Evolutionary conservation across 2,797 vertebrate species (phyloP).

Genomic region (Sebastes aleutianus): DNA sequence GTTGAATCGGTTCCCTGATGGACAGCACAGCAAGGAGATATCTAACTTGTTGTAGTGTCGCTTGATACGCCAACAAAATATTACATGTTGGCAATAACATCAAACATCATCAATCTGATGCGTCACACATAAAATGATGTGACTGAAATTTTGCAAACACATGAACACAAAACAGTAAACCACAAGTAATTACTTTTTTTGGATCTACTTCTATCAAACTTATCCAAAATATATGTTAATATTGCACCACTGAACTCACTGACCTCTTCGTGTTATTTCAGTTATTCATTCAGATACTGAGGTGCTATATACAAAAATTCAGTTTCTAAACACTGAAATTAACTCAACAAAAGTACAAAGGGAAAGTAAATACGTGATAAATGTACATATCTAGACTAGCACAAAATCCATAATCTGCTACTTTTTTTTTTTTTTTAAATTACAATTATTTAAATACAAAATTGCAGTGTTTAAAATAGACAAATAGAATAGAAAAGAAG

Average conservation of each 20-base stretch:
- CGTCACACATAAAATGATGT: not conserved
- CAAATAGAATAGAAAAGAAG: too few species aligned
- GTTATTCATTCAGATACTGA: not conserved
- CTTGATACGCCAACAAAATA: not conserved
- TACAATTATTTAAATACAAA: not conserved
- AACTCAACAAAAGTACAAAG: too few species aligned
- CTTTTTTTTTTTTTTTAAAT: too few species aligned
- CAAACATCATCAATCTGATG: not conserved
- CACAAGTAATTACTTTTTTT: not conserved
- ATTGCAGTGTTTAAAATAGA: not conserved
- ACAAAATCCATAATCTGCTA: not conserved
- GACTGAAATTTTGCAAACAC: not conserved
- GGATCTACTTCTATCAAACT: not conserved
- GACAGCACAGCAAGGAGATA: not conserved
- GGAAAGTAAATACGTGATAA: too few species aligned
- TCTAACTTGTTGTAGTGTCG: not conserved
- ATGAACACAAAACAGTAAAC: too few species aligned
- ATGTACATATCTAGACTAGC: not conserved
- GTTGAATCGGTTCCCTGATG: not conserved
- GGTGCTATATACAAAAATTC: too few species aligned
- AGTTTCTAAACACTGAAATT: too few species aligned
- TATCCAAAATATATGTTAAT: not conserved
- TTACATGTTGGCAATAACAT: not conserved
- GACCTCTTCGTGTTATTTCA: not conserved
- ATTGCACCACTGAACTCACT: not conserved